Evolutionary conservation across 2,113 vertebrate species (phyloP).

Genomic region (Trichechus manatus): DNA sequence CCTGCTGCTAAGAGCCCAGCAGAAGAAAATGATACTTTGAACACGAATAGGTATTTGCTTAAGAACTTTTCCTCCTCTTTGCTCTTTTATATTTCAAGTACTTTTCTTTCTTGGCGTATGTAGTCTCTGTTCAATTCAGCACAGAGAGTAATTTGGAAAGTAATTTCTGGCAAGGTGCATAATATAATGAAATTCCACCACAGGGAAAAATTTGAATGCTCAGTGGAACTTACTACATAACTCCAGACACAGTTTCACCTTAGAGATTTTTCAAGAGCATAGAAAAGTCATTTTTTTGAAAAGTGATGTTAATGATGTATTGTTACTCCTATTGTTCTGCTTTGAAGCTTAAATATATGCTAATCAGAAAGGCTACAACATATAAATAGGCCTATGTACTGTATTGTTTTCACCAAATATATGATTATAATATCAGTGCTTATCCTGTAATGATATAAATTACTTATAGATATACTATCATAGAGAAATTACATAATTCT

Average conservation of each 20-base stretch:
- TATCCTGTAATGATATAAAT: constrained; percentile 16
- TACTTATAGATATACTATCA: not conserved
- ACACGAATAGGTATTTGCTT: not conserved
- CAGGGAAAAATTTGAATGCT: constrained; percentile 56
- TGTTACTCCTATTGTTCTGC: not conserved
- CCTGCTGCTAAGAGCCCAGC: not conserved
- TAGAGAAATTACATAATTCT: not conserved
- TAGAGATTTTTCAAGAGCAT: constrained; percentile 52
- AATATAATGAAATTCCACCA: constrained; percentile 67
- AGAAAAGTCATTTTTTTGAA: not conserved
- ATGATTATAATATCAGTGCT: not conserved
- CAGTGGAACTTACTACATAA: constrained; percentile 3
- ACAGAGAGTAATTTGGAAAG: constrained; percentile 71
- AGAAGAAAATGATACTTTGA: constrained; percentile 36
- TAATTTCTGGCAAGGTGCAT: constrained; percentile 56
- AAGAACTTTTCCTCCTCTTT: not conserved
- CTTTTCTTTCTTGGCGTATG: constrained; percentile 42
- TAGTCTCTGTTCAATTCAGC: constrained; percentile 45
- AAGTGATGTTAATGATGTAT: constrained; percentile 7
- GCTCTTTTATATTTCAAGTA: constrained; percentile 51
- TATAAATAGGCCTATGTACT: not conserved
- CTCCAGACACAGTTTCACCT: constrained; percentile 34
- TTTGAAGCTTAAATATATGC: constrained; percentile 47
- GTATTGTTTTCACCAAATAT: not conserved
- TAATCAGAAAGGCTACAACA: not conserved